A percentile compares a stretch with the other conserved stretches of the same genome.
phyloP scores from a whole-genome alignment of 2,797 vertebrate genomes.

The Ceyx erithaca region DNA sequence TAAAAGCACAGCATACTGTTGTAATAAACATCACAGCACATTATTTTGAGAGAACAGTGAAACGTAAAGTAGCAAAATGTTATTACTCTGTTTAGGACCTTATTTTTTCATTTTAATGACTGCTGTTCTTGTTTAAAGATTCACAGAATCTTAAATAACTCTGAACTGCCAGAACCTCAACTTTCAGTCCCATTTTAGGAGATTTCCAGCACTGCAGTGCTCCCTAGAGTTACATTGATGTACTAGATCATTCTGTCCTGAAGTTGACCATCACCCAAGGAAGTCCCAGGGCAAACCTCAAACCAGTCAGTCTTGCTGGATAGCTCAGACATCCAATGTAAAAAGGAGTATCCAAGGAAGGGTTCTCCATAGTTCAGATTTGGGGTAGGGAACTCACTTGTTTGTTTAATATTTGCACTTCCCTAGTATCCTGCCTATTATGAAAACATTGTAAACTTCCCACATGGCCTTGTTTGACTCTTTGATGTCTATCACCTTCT shows the following conservation, averaged over 20 bases:
- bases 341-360: not conserved
- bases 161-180: not conserved
- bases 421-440: not conserved
- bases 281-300: not conserved
- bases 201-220: slow-evolving; percentile 20
- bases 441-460: not conserved
- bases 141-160: not conserved
- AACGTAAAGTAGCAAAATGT: slow-evolving; percentile 25
- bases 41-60: not conserved
- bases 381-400: not conserved
- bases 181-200: not conserved
- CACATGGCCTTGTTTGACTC: not conserved
- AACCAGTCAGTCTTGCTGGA: not conserved
- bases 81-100: slow-evolving; percentile 26
- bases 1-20: not conserved
- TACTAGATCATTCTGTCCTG: not conserved
- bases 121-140: slow-evolving; percentile 16
- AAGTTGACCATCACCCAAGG: not conserved
- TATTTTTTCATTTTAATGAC: slow-evolving; percentile 20
- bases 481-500: not conserved
- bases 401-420: not conserved
- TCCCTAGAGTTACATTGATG: slow-evolving; percentile 6
- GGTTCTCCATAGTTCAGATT: not conserved
- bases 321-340: not conserved
- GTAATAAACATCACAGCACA: not conserved